Evolutionary conservation across 2,113 vertebrate species (phyloP), one percentile per base, ranked within the genome.

Genomic region (Pitta sordida): DNA sequence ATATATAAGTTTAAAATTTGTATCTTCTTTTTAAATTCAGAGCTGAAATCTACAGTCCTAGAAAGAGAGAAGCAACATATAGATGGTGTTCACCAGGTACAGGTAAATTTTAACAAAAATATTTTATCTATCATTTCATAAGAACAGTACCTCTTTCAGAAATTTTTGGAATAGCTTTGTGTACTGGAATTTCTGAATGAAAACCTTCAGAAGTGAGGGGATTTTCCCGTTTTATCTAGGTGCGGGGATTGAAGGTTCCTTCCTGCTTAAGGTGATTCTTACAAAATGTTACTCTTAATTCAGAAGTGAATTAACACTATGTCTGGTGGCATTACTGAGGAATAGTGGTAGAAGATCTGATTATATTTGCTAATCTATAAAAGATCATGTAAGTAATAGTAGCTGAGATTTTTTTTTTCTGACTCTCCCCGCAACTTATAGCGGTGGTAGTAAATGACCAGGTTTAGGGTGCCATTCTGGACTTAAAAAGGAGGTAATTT

Each of bases 11-110:
- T 46, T 22, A 88, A 75, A 96, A 74, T 69, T 2, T 94, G 7
- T 97, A 41, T 90, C 83, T 92, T 91, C 30, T 95, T 96, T 96
- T 88, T 64, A 67, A 83, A 93, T 96, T 67, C 92, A 99, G 99
- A 98, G 79, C 90, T 97, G 94, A 97, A 97, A 78, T 79, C 97
- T 83, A 86, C 95, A 69, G 77, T 91, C 74, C 77, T 92, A 84
- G 98, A 95, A 96, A 91, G 94, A 90, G 97, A 95, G 85, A 97
- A 97, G 87, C 97, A 97, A 77, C 7, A 90, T 75, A 89, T 80
- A 68, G 97, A 97, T 30, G 97, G 97, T 80, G 95, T 93, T 79
- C 96, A 95, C 24, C 96, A 58, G 39, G 76, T 97, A 89, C 96
- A 98, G 98, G 98, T 99, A 96, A 88, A 44, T 30, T 37, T 59